Percentiles rank a stretch among this genome's conserved stretches.
phyloP scores from a whole-genome alignment of 2,113 vertebrate species.

The Ovibos moschatus region DNA sequence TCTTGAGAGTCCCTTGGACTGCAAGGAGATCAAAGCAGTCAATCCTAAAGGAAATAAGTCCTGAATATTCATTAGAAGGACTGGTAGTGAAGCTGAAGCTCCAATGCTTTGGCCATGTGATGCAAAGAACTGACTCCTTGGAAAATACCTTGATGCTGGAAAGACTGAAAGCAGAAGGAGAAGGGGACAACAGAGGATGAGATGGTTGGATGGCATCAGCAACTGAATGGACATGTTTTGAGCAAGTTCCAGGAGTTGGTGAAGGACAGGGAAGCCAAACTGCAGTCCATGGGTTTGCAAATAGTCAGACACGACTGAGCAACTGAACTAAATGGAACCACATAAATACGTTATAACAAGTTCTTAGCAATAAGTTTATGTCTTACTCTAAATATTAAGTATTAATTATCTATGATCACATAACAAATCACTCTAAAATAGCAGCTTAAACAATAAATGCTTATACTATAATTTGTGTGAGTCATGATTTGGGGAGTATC shows the following conservation, averaged over 20 bases:
- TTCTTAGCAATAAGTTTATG: background rate
- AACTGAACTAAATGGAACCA: background rate
- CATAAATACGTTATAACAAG: background rate
- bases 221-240: background rate
- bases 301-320: background rate
- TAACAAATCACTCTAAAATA: background rate
- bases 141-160: background rate
- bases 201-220: background rate
- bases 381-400: background rate
- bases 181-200: background rate
- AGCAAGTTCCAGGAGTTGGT: background rate
- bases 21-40: background rate
- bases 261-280: background rate
- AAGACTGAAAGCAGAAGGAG: background rate
- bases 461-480: background rate
- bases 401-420: background rate
- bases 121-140: background rate
- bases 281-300: background rate
- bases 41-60: background rate
- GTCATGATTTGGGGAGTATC: background rate
- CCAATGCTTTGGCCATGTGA: background rate
- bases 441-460: background rate
- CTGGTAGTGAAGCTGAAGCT: background rate
- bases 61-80: background rate
- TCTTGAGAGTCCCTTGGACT: background rate